Base-by-base conservation (phyloP, 1,140 invertebrate genomes). In the Tetramorium simillimum region DNA sequence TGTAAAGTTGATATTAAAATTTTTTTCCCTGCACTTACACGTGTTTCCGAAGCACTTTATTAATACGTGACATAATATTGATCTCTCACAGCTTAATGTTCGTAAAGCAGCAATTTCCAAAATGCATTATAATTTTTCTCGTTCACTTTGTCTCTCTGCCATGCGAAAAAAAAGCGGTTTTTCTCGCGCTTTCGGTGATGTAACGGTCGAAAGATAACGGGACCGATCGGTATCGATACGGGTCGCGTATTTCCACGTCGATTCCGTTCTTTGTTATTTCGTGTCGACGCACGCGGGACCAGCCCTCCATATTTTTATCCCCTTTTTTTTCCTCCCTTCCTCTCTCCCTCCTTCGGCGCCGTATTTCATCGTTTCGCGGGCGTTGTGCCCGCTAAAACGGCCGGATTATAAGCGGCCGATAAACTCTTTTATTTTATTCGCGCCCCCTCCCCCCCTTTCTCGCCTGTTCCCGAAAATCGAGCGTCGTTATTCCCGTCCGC, bases 351-450 rank as follows among this genome's bases (percentile, higher is more conserved):
- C 62, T 53, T 72, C 75, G 78, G 75, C 77, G 76, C 84, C 90
- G 86, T 91, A 91, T 92, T 88, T 93, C 90, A 92, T 89, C 92
- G 91, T 92, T 92, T 82, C 72, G 89, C 88, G 86, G 90, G 88
- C 91, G 88, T 86, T 92, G 89, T 81, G 87, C 85, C 91, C 85
- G 91, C 81, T 92, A 89, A 93, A 92, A 92, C 92, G 92, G 84
- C 10, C 85, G 92, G 92, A 93, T 92, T 93, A 93, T 90, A 92
- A 91, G 89, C 89, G 88, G 81, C 91, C 92, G 88, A 92, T 93
- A 92, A 92, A 93, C 88, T 90, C 72, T 92, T 92, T 93, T 92
- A 92, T 93, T 92, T 91, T 91, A 92, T 91, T 91, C 86, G 88
- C 88, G 80, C 84, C 73, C 73, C 37, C 73, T 69, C 24, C 33